Evolutionary conservation across 23 tunicate genomes (phyloP), one percentile per base, ranked within the genome.

Genomic region (Corella eumyota): DNA sequence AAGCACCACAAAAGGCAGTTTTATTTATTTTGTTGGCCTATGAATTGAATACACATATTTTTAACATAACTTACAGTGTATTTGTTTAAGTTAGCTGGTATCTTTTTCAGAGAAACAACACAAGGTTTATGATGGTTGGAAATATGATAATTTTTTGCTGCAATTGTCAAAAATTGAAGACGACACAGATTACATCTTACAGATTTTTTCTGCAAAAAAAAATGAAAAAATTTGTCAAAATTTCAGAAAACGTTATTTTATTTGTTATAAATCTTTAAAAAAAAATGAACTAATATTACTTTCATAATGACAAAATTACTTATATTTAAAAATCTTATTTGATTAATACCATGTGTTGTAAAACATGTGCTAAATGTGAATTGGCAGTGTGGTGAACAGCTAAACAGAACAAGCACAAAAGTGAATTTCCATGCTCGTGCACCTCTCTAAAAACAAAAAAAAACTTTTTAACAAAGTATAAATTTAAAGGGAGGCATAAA

Each of bases 321-420:
- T 48, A 47, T 0, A 47, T 30, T 15, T 4, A 40, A 48, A 20
- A 34, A 27, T 34, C 28, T 0, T 11, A 20, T 0, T 24, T 9
- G 6, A 49, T 20, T 5, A 55, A 62, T 68, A 82, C 92, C 71
- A 67, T 61, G 54, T 82, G 92, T 25, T 58, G 81, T 30, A 82
- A 46, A 25, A 82, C 92, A 68, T 82, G 92, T 22, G 60, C 54
- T 2, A 73, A 38, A 55, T 57, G 71, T 0, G 75, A 48, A 31
- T 67, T 74, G 2, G 76, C 56, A 33, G 69, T 68, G 15, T 73
- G 60, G 21, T 38, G 59, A 11, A 74, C 56, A 26, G 66, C 34
- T 25, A 82, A 46, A 53, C 92, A 82, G 48, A 82, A 82, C 24
- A 81, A 76, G 61, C 92, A 82, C 58, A 74, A 59, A 37, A 82